Evolutionary conservation across 2,888 invertebrate species (phyloP), one percentile per base, ranked within the genome.

Genomic region (Tetheella fluctuosa): DNA sequence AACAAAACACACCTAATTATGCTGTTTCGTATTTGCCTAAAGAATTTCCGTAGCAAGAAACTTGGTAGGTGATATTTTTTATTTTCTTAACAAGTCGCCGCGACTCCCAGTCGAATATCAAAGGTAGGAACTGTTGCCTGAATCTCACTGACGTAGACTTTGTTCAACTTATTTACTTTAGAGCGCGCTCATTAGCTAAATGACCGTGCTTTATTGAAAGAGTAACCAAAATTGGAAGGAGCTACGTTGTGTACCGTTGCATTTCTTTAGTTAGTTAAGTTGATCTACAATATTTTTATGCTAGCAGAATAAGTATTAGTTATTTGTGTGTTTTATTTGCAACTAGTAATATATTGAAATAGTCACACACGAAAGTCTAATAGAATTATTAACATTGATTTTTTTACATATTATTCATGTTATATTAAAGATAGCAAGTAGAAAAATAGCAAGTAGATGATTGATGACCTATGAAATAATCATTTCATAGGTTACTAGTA

Each of bases 141-240:
- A 82, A 84, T 86, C 83, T 84, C 79, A 83, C 83, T 84, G 83
- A 83, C 84, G 81, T 77, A 84, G 86, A 88, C 85, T 89, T 89
- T 86, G 87, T 88, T 85, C 80, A 81, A 86, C 77, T 86, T 90
- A 89, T 90, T 91, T 88, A 86, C 86, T 90, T 85, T 85, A 80
- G 79, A 88, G 84, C 79, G 81, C 79, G 84, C 88, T 90, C 91
- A 90, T 91, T 91, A 91, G 85, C 88, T 86, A 89, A 91, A 90
- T 89, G 86, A 88, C 89, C 85, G 85, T 85, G 80, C 76, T 81
- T 85, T 88, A 88, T 89, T 89, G 82, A 86, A 88, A 86, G 79
- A 83, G 85, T 83, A 83, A 84, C 84, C 83, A 85, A 85, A 86
- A 80, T 79, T 76, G 71, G 69, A 74, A 75, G 67, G 60, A 39